Evolutionary conservation across 2,888 invertebrate species (phyloP), one percentile per base, ranked within the genome.

Genomic region (Cryptophagus acutangulus): DNA sequence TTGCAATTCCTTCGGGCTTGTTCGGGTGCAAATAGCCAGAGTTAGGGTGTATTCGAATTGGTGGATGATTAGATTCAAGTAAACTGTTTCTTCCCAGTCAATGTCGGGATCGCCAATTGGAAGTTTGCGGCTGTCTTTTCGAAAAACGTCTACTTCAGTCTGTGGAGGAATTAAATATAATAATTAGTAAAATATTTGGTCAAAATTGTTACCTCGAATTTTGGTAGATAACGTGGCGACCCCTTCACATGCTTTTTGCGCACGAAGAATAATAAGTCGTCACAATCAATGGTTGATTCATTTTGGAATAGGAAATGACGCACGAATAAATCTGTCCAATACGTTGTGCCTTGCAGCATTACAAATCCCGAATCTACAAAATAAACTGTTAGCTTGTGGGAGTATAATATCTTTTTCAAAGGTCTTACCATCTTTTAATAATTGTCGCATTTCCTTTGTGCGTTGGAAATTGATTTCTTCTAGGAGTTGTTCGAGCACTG

Each of bases 11-110:
- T 94, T 93, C 43, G 95, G 93, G 63, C 93, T 92, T 52, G 96
- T 97, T 65, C 97, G 81, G 48, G 95, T 95, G 74, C 97, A 99
- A 62, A 97, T 91, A 51, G 97, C 97, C 69, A 97, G 78, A 30
- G 97, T 97, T 45, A 99, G 78, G 45, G 90, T 94, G 73, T 97
- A 99, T 70, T 97, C 94, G 73, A 99, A 91, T 76, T 97, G 96
- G 73, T 99, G 97, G 66, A 99, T 87, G 59, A 97, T 85, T 69
- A 97, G 79, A 75, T 97, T 97, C 54, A 97, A 78, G 74, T 96
- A 97, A 50, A 97, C 94, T 41, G 96, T 97, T 75, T 99, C 97
- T 73, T 97, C 96, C 97, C 97, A 99, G 73, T 97, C 95, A 59
- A 96, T 87, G 65, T 90, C 90, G 29, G 89, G 87, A 74, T 97